phyloP scores from a whole-genome alignment of 2,888 invertebrate species.

The Xestoiulus laeticollis region DNA sequence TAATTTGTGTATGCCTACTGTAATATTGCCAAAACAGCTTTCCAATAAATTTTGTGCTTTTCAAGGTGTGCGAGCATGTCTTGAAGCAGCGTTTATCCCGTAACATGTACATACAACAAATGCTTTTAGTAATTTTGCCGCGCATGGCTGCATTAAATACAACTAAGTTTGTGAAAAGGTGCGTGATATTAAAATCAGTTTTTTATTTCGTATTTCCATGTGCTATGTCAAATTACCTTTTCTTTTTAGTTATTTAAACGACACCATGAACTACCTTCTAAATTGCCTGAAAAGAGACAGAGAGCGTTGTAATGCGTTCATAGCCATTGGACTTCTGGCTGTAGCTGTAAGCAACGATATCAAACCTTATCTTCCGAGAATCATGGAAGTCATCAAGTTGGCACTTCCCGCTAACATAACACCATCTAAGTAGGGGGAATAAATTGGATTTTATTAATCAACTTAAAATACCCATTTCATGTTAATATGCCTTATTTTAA shows the following conservation, averaged over 20 bases:
- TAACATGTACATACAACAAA: constrained; percentile 84
- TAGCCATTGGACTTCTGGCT: constrained; percentile 88
- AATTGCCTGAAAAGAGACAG: constrained; percentile 81
- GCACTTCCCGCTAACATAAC: constrained; percentile 74
- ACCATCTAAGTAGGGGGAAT: constrained; percentile 60
- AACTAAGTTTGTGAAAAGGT: constrained; percentile 77
- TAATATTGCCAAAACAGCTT: too few relatives aligned
- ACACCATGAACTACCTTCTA: constrained; percentile 81
- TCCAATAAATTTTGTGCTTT: not conserved
- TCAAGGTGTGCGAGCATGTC: constrained; percentile 71
- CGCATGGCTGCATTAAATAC: constrained; percentile 93
- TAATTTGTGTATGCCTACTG: not conserved
- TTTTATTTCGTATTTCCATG: not conserved
- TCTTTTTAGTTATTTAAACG: constrained; percentile 71
- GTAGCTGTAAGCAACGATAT: constrained; percentile 87
- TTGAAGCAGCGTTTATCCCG: constrained; percentile 79
- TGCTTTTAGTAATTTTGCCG: constrained; percentile 85
- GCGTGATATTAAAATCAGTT: constrained; percentile 57
- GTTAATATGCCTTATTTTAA: too few relatives aligned
- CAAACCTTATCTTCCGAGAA: constrained; percentile 79
- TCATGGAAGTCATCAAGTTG: constrained; percentile 83
- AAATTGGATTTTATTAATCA: not conserved
- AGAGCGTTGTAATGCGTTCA: constrained; percentile 86
- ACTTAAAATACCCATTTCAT: not conserved
- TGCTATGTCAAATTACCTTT: not conserved